Conservation (phyloP, 2,797 vertebrate genomes). For the Pangasius larnaudii region DNA sequence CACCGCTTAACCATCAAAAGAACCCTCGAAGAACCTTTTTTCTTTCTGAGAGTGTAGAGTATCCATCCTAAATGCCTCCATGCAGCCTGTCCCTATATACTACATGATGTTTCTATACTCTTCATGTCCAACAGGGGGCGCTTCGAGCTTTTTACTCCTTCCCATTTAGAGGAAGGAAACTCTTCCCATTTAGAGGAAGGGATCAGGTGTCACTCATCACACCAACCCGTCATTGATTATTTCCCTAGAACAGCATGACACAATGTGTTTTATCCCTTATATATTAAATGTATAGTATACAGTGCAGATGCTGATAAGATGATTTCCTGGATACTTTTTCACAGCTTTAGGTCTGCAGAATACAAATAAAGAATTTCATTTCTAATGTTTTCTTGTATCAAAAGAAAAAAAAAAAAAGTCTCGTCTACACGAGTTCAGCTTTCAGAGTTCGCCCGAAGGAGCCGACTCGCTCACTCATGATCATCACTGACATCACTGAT, state of each 20-base stretch:
- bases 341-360: not conserved
- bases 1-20: too few relatives aligned
- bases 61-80: not conserved
- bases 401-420: too few relatives aligned
- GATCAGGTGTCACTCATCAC: not conserved
- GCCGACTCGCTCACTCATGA: too few relatives aligned
- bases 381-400: not conserved
- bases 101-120: not conserved
- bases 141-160: not conserved
- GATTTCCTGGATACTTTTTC: not conserved
- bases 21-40: too few relatives aligned
- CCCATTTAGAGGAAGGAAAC: not conserved
- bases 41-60: not conserved
- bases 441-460: too few relatives aligned
- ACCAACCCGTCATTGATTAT: not conserved
- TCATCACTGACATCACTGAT: not conserved
- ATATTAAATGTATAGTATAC: not conserved
- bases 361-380: not conserved
- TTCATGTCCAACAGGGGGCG: not conserved
- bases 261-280: not conserved
- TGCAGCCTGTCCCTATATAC: not conserved
- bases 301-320: not conserved
- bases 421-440: too few relatives aligned
- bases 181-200: not conserved
- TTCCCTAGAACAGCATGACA: not conserved